Conservation (phyloP, 2,113 vertebrate genomes). For the Psilopogon haemacephalus region DNA sequence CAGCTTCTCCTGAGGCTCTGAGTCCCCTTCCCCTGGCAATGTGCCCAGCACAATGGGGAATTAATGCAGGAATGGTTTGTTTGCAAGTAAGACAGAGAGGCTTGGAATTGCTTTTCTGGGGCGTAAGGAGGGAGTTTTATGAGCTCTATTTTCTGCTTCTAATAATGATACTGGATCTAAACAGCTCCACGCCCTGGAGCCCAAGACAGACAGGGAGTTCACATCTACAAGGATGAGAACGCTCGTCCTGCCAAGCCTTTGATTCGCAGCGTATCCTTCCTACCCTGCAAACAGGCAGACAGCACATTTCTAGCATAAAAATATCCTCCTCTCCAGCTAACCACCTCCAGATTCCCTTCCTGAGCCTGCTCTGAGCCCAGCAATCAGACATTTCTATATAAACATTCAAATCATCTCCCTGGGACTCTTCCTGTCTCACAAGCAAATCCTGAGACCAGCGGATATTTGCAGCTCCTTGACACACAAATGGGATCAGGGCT, state of each 20-base stretch:
- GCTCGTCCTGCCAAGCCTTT: slow-evolving; percentile 55
- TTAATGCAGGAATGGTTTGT: slow-evolving; percentile 2
- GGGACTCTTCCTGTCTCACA: slow-evolving; percentile 21
- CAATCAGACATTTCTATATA: slow-evolving; percentile 11
- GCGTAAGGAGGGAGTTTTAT: slow-evolving; percentile 35
- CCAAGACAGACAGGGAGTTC: slow-evolving; percentile 26
- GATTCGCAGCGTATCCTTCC: slow-evolving; percentile 33
- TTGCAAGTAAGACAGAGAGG: not conserved
- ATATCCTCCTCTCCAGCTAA: slow-evolving; percentile 40
- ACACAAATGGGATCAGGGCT: not conserved
- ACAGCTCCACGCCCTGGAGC: not conserved
- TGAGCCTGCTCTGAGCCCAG: not conserved
- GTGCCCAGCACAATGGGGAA: not conserved
- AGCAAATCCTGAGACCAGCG: not conserved
- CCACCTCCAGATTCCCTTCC: slow-evolving; percentile 55
- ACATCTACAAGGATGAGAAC: not conserved
- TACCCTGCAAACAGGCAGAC: slow-evolving; percentile 37
- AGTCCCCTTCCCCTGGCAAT: not conserved
- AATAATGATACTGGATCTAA: slow-evolving; percentile 22
- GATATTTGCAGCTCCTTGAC: slow-evolving; percentile 31
- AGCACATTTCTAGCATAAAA: slow-evolving; percentile 52
- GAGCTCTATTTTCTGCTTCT: slow-evolving; percentile 48
- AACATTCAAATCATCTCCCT: slow-evolving; percentile 18
- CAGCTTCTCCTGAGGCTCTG: not conserved
- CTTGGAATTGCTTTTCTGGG: slow-evolving; percentile 8